These are phyloP conservation scores for Axinella damicornis DNA, from an alignment of 37 sponge, comb jelly and placozoan species.

Conservation along the genomic window DNA sequence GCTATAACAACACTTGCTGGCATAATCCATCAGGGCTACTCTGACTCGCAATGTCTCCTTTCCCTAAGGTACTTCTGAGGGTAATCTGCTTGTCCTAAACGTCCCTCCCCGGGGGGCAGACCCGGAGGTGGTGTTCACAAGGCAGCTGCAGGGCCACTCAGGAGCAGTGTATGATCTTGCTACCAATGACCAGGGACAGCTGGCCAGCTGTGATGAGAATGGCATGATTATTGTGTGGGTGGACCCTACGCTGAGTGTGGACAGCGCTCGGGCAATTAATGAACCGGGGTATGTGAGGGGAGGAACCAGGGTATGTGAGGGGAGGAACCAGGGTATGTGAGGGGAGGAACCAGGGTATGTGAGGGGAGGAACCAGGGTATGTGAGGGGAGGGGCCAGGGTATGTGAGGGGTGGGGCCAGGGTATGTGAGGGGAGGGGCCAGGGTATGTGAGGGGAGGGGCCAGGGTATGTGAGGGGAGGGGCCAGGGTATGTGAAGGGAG, in stretches of 20 bases:
- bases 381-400: slow-evolving; percentile 1
- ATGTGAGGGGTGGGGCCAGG: neutral
- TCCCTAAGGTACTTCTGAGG: slow-evolving; percentile 68
- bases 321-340: neutral
- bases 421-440: neutral
- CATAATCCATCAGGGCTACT: too few species aligned
- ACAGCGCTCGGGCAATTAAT: slow-evolving; percentile 6
- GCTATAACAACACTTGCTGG: too few species aligned
- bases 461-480: neutral
- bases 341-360: neutral
- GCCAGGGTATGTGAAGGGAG: neutral
- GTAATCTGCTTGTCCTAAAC: slow-evolving; percentile 41
- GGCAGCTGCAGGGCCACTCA: slow-evolving; percentile 42
- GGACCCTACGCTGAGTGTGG: slow-evolving; percentile 4
- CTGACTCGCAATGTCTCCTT: neutral
- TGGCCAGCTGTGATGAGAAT: slow-evolving; percentile 75
- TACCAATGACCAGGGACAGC: slow-evolving; percentile 13
- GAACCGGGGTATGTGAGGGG: slow-evolving; percentile 21
- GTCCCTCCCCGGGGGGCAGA: slow-evolving; percentile 19
- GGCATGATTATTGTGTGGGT: slow-evolving; percentile 73
- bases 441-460: neutral
- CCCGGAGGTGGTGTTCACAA: slow-evolving; percentile 4
- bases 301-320: neutral
- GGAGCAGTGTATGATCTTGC: slow-evolving; percentile 38
- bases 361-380: neutral